These are phyloP conservation scores for Andrena bicolor DNA, from an alignment of 2,888 invertebrate species.

Conservation along the genomic window DNA sequence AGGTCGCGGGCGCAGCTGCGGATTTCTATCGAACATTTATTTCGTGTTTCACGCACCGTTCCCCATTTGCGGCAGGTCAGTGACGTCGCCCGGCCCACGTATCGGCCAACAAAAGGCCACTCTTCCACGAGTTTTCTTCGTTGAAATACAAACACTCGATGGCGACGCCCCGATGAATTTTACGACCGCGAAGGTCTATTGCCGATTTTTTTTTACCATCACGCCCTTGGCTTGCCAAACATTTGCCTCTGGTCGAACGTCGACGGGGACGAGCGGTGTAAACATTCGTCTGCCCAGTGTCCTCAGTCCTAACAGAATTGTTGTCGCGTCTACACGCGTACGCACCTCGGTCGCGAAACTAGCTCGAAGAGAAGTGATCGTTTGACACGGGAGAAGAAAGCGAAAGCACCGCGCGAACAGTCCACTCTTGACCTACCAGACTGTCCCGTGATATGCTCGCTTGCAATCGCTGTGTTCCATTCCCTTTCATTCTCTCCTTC, in stretches of 20 bases:
- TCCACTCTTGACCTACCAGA: slow-evolving; percentile 29
- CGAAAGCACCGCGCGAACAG: not conserved
- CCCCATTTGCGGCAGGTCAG: slow-evolving; percentile 72
- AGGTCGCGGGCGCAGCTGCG: slow-evolving; percentile 67
- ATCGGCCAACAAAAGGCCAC: slow-evolving; percentile 52
- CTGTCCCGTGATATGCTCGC: not conserved
- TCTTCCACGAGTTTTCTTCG: slow-evolving; percentile 27
- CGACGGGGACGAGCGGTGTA: slow-evolving; percentile 1
- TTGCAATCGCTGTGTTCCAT: not conserved
- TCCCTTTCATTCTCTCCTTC: not conserved
- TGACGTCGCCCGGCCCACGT: slow-evolving; percentile 68
- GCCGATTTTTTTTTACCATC: slow-evolving; percentile 7
- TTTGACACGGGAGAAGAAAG: slow-evolving; percentile 29
- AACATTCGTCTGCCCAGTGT: not conserved
- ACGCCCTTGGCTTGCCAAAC: slow-evolving; percentile 45
- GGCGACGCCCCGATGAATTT: slow-evolving; percentile 48
- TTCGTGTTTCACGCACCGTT: slow-evolving; percentile 64
- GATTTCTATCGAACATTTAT: slow-evolving; percentile 69
- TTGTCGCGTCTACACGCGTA: not conserved
- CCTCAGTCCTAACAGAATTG: not conserved
- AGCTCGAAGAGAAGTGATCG: not conserved
- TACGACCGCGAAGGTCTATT: slow-evolving; percentile 28
- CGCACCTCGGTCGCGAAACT: not conserved
- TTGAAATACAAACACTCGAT: slow-evolving; percentile 15
- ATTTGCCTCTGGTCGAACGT: slow-evolving; percentile 36